phyloP scores from a whole-genome alignment of 2,797 vertebrate species.

The Enteromius mattozi region DNA sequence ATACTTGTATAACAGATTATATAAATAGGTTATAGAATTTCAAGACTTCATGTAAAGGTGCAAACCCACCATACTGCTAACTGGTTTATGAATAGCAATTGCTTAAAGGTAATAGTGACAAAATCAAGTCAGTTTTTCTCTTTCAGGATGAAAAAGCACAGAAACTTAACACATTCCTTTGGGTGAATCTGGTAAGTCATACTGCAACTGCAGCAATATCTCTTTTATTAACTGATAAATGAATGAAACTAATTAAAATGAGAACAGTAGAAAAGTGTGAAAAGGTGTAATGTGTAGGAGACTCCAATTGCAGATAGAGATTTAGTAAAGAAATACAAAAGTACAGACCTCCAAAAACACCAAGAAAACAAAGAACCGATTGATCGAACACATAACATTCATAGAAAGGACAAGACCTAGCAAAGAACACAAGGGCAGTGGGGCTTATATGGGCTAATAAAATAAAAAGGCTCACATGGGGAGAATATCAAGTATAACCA shows the following conservation, averaged over 20 bases:
- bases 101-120: neutral
- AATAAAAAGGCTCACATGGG: no score
- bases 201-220: neutral
- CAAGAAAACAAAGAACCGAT: neutral
- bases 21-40: neutral
- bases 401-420: neutral
- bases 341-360: neutral
- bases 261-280: neutral
- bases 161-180: slow-evolving; percentile 72
- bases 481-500: no score
- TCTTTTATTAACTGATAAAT: neutral
- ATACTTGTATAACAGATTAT: neutral
- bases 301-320: neutral
- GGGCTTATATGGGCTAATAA: neutral
- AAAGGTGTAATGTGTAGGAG: neutral
- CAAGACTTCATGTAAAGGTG: neutral
- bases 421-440: neutral
- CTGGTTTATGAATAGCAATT: neutral
- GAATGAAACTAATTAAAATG: neutral
- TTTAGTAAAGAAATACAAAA: neutral
- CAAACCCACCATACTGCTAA: neutral
- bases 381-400: neutral
- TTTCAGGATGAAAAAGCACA: slow-evolving; percentile 77
- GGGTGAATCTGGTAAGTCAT: slow-evolving; percentile 69
- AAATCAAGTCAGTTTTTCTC: neutral